Conservation (phyloP, 2,888 invertebrate species). For the Drosophila bunnanda region DNA sequence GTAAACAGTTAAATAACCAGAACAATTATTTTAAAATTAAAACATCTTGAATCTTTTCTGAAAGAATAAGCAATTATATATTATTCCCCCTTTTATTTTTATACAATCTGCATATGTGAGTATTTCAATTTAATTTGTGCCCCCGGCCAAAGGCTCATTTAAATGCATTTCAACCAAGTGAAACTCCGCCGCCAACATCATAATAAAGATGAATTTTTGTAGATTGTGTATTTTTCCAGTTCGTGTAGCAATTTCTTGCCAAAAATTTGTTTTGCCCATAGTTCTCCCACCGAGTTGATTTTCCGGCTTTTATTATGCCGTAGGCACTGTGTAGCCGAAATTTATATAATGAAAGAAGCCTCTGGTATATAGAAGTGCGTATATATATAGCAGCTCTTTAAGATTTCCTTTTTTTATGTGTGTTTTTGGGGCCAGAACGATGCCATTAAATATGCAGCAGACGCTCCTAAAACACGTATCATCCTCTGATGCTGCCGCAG, state of each 20-base stretch:
- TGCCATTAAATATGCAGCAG: slow-evolving; percentile 68
- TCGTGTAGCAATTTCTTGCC: slow-evolving; percentile 67
- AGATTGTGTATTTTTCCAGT: slow-evolving; percentile 79
- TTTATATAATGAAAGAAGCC: slow-evolving; percentile 16
- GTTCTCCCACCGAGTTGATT: slow-evolving; percentile 56
- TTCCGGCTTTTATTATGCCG: slow-evolving; percentile 42
- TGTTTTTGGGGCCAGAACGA: slow-evolving; percentile 2
- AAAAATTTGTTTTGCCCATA: slow-evolving; percentile 64
- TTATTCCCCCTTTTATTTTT: slow-evolving; percentile 2
- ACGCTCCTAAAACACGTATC: slow-evolving; percentile 68
- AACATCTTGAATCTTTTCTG: neutral
- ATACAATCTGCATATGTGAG: slow-evolving; percentile 3
- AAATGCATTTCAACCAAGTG: slow-evolving; percentile 63
- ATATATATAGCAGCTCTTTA: slow-evolving; percentile 10
- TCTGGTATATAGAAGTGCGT: slow-evolving; percentile 1
- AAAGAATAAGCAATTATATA: neutral
- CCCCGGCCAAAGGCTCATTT: slow-evolving; percentile 54
- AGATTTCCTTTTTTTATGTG: neutral
- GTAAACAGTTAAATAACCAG: too few relatives aligned
- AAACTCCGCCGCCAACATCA: slow-evolving; percentile 17
- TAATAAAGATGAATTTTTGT: slow-evolving; percentile 75
- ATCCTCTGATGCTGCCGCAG: slow-evolving; percentile 42
- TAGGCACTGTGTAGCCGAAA: slow-evolving; percentile 30
- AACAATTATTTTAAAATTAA: neutral
- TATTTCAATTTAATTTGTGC: slow-evolving; percentile 23